A percentile compares a stretch with the other conserved stretches of the same genome.
Conservation (phyloP, 1,140 invertebrate species). For the Drosophila busckii region DNA sequence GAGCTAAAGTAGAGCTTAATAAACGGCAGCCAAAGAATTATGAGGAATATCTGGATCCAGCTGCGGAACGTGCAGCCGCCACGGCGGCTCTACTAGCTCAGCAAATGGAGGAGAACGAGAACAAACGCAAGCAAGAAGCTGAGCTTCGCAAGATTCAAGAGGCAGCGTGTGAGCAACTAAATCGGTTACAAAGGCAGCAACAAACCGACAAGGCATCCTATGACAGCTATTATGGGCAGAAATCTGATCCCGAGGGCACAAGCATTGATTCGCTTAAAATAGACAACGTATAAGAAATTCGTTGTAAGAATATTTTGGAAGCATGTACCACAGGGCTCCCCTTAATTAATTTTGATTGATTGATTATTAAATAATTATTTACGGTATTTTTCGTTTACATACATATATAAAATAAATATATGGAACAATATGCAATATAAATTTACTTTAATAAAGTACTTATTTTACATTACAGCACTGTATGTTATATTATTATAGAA, state of each 20-base stretch:
- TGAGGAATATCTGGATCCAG: constrained; percentile 63
- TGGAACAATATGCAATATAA: no score
- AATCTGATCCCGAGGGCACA: constrained; percentile 57
- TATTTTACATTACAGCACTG: no score
- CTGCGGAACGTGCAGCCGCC: constrained; percentile 57
- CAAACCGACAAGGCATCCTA: constrained; percentile 67
- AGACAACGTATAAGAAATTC: constrained; percentile 52
- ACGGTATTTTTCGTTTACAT: no score
- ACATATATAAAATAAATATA: no score
- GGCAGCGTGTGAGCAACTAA: constrained; percentile 60
- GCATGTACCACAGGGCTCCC: no score
- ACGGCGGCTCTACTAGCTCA: constrained; percentile 62
- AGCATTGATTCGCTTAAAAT: constrained; percentile 54
- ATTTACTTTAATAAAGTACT: no score
- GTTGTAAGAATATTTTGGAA: constrained; percentile 37
- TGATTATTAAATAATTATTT: no score
- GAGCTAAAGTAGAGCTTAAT: constrained; percentile 8
- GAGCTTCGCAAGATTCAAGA: constrained; percentile 67
- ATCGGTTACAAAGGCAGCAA: constrained; percentile 58
- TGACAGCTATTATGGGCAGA: constrained; percentile 59
- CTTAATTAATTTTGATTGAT: no score
- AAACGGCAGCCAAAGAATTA: constrained; percentile 53
- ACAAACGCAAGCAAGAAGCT: constrained; percentile 61
- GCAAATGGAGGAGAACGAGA: constrained; percentile 66
- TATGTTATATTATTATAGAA: no score